Base-by-base conservation (phyloP, 2,113 vertebrate genomes). In the Ceyx cyanopectus region DNA sequence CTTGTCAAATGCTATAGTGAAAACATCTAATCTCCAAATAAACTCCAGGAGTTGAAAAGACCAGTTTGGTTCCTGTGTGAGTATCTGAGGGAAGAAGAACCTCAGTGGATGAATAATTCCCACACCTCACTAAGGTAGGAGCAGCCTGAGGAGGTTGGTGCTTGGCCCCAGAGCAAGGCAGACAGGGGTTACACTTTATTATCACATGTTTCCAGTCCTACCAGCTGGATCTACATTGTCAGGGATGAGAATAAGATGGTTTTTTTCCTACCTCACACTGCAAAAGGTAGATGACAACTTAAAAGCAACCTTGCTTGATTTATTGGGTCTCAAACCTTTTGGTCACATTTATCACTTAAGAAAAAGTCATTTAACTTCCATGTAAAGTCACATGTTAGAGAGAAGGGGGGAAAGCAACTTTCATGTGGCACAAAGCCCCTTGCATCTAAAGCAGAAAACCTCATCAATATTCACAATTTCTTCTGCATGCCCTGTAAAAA, bases 291-390 rank as follows among this genome's bases (percentile, higher is more conserved):
- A 75, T 8, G 19, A 41, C 53, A 77, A 80, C 79, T 93, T 94
- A 60, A 95, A 96, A 92, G 83, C 14, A 2, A 29, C 21, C 16
- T 40, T 40, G 19, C 24, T 93, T 96, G 95, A 94, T 94, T 96
- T 95, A 87, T 65, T 81, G 73, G 79, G 16, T 78, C 75, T 85
- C 51, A 89, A 90, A 79, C 70, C 86, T 87, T 96, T 96, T 95
- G 81, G 80, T 65, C 48, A 66, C n/a, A 65, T 82, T 89, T 8
- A 20, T 51, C 90, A 93, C 82, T 67, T 57, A 27, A 75, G 58
- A 18, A 58, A 85, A 61, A 70, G 40, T 69, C 10, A 81, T 77
- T 93, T 93, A 79, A 82, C 57, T 90, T 79, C 21, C 87, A 21
- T 67, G 26, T 89, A 62, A 92, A 93, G 53, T 92, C 37, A 85